Evolutionary conservation across 1,140 invertebrate genomes (phyloP), one percentile per base, ranked within the genome.

Genomic region (Drosophila athabasca): DNA sequence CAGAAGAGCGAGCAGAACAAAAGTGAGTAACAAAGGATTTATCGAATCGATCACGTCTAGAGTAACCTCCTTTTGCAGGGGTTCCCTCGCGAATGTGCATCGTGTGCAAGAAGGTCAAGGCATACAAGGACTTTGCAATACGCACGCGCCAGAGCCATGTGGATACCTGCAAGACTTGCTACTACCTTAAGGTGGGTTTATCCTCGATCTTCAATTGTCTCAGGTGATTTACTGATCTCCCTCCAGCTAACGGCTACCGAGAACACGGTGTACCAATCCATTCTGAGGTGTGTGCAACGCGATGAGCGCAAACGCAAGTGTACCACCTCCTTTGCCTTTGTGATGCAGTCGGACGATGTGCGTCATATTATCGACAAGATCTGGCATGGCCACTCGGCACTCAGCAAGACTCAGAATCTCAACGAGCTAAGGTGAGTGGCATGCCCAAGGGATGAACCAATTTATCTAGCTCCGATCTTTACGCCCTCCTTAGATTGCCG

Each of bases 351-450:
- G 22, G 90, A 92, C 8, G 94, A 94, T 71, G 93, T 95, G 71
- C 93, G 94, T 67, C 92, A 94, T 62, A 91, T 95, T 6, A 92
- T 95, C 7, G 93, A 93, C n/a, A 89, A 93, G 46, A 94, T 95
- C 19, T 95, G 94, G 94, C 94, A 94, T 55, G 92, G 93, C 2
- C 93, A 92, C 76, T 95, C 95, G 7, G 92, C 93, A 2, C 79
- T 95, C 2, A 94, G 93, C 58, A 94, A 94, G 65, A 90, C 90
- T 2, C 79, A 91, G 45, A 93, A 94, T 73, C 77, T 94, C 1
- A 92, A 92, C 35, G 69, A 92, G 13, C 79, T 95, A n/a, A 89
- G 93, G 65, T 90, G 8, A 55, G 39, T 19, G 41, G 24, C 24
- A 0, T 26, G 35, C 4, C 59, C 3, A 13, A n/a, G 9, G n/a